phyloP scores from a whole-genome alignment of 2,888 invertebrate species.

The Arenicola marina region DNA sequence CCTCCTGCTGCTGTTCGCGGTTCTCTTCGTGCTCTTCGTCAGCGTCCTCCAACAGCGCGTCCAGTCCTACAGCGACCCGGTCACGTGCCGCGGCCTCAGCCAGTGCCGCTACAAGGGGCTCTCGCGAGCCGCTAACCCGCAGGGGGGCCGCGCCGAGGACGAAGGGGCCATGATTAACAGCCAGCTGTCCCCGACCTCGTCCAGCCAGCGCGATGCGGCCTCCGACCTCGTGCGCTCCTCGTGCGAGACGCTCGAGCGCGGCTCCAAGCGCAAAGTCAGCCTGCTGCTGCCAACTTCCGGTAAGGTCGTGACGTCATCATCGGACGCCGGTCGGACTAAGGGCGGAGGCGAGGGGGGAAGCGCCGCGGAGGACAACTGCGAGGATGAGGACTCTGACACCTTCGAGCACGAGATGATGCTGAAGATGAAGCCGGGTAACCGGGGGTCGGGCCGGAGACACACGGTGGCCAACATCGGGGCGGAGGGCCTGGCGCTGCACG shows the following conservation, averaged over 20 bases:
- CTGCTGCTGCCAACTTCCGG: neutral
- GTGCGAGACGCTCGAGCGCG: neutral
- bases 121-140: too few relatives aligned
- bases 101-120: too few relatives aligned
- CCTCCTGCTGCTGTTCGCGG: too few relatives aligned
- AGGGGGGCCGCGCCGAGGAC: neutral
- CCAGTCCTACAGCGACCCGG: neutral
- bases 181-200: conserved; percentile 3
- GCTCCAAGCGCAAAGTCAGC: neutral
- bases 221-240: neutral
- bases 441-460: conserved; percentile 27
- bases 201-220: neutral
- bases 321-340: neutral
- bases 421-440: conserved; percentile 21
- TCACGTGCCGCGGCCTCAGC: too few relatives aligned
- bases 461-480: conserved; percentile 37
- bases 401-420: conserved; percentile 30
- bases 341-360: neutral
- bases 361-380: conserved; percentile 3
- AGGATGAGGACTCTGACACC: conserved; percentile 23
- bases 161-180: neutral
- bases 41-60: neutral
- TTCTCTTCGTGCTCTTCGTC: neutral
- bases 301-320: too few relatives aligned
- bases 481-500: conserved; percentile 10